Evolutionary conservation across 2,888 invertebrate species (phyloP).

Genomic region (Neuroscelio doddi): DNA sequence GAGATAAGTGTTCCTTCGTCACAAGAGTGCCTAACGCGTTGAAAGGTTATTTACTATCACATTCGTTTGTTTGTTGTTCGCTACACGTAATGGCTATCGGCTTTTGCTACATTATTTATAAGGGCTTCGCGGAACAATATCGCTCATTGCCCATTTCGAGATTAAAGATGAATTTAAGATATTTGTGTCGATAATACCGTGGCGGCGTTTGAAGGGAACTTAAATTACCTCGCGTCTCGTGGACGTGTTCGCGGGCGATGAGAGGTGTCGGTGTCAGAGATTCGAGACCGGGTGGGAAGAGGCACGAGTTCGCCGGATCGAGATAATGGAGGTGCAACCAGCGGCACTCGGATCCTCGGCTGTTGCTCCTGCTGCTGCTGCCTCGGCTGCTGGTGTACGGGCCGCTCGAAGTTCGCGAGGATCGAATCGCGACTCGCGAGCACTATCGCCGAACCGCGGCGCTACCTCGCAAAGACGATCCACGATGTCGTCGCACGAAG

Average conservation of each 20-base stretch:
- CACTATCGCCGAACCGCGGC: background rate
- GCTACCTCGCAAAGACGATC: slow-evolving; percentile 4
- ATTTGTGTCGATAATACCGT: background rate
- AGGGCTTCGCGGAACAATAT: too few species aligned
- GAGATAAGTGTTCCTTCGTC: too few species aligned
- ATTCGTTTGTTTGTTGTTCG: too few species aligned
- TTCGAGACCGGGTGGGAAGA: slow-evolving; percentile 10
- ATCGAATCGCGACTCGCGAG: background rate
- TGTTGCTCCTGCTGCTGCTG: slow-evolving; percentile 5
- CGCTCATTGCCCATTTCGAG: too few species aligned
- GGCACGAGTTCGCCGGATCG: slow-evolving; percentile 14
- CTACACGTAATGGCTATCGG: too few species aligned
- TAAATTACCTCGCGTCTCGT: slow-evolving; percentile 13
- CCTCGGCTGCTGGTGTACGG: background rate
- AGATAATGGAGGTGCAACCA: slow-evolving; percentile 13
- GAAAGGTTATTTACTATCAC: too few species aligned
- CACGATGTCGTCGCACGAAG: slow-evolving; percentile 1
- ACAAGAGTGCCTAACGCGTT: too few species aligned
- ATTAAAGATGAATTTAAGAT: background rate
- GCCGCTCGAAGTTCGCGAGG: slow-evolving; percentile 4
- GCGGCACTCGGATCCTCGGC: slow-evolving; percentile 1
- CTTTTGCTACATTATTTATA: too few species aligned
- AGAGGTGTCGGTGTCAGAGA: slow-evolving; percentile 8
- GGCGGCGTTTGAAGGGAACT: background rate
- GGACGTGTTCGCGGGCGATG: slow-evolving; percentile 9